phyloP scores from a whole-genome alignment of 2,797 vertebrate genomes.

The Selene dorsalis region DNA sequence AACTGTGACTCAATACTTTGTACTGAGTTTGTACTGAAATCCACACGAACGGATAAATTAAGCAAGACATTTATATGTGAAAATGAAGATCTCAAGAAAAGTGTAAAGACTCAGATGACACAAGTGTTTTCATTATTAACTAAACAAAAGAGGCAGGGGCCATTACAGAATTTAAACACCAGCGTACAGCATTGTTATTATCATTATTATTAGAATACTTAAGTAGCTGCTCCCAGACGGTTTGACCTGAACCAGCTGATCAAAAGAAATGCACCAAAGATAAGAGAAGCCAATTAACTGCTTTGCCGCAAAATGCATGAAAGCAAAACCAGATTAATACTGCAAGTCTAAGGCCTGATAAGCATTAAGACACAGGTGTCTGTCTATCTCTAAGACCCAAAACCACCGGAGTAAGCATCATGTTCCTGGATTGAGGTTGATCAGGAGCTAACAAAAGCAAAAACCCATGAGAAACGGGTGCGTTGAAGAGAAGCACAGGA shows the following conservation, averaged over 20 bases:
- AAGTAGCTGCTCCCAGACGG: neutral
- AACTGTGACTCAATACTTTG: neutral
- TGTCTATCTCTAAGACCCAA: constrained; percentile 10
- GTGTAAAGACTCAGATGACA: neutral
- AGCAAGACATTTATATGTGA: neutral
- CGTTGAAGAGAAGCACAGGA: neutral
- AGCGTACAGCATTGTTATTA: neutral
- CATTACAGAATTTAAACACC: constrained; percentile 14
- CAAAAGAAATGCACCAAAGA: constrained; percentile 39
- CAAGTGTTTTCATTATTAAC: constrained; percentile 17
- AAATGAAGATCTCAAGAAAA: constrained; percentile 39
- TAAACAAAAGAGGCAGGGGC: constrained; percentile 23
- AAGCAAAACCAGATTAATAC: constrained; percentile 50
- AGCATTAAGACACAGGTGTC: constrained; percentile 45
- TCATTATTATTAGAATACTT: neutral
- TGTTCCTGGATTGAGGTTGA: neutral
- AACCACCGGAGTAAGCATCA: neutral
- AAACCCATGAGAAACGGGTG: neutral
- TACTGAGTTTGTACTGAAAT: neutral
- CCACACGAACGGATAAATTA: constrained; percentile 4
- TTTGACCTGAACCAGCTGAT: constrained; percentile 31
- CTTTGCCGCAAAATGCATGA: constrained; percentile 53
- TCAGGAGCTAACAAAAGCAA: constrained; percentile 2
- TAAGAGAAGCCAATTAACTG: constrained; percentile 53
- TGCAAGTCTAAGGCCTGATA: constrained; percentile 38